A percentile compares a stretch with the other conserved stretches of the same genome.
phyloP scores from a whole-genome alignment of 2,797 vertebrate species.

The Odontamblyopus rebecca region DNA sequence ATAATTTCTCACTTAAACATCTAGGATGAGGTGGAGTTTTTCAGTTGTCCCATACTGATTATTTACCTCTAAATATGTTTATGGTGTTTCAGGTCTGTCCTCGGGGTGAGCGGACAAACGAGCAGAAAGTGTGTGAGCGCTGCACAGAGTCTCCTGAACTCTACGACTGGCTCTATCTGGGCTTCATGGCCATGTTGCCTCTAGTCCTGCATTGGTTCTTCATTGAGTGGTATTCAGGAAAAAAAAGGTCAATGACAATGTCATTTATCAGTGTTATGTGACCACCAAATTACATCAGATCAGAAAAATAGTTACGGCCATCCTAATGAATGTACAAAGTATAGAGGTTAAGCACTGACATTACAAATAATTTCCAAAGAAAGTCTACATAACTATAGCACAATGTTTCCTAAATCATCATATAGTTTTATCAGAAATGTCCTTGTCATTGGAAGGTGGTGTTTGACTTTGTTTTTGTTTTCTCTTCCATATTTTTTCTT shows the following conservation, averaged over 20 bases:
- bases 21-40: neutral
- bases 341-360: no score
- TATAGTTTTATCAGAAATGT: no score
- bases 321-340: no score
- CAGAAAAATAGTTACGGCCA: no score
- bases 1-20: neutral
- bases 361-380: no score
- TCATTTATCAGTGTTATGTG: neutral
- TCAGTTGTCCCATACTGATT: neutral
- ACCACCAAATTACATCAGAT: no score
- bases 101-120: constrained; percentile 86
- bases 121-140: constrained; percentile 86
- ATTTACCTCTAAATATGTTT: neutral
- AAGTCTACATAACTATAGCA: no score
- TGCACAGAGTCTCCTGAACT: constrained; percentile 87
- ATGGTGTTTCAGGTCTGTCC: constrained; percentile 85
- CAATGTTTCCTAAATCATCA: no score
- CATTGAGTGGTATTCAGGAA: constrained; percentile 98
- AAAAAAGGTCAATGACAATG: constrained; percentile 85
- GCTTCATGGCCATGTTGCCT: constrained; percentile 98
- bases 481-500: neutral
- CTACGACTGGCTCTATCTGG: constrained; percentile 97
- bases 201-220: constrained; percentile 98
- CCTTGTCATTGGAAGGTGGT: no score
- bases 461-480: neutral